These are phyloP conservation scores for Apeira syringaria DNA, from an alignment of 2,888 invertebrate genomes.

Conservation along the genomic window DNA sequence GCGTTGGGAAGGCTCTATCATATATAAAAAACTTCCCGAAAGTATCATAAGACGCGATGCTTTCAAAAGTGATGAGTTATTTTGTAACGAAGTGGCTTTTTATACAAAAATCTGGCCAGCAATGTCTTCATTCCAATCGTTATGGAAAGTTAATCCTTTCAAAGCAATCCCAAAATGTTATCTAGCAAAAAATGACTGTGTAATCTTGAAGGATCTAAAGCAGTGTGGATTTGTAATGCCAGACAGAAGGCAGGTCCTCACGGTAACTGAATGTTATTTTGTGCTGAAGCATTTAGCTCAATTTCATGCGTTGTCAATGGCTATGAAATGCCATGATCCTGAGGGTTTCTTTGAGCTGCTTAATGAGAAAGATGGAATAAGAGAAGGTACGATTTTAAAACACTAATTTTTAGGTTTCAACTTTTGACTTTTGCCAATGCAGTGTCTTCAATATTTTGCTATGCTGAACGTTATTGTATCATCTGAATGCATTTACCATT, in stretches of 20 bases:
- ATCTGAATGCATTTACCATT: too few relatives aligned
- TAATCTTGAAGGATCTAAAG: slow-evolving; percentile 85
- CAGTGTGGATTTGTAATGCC: slow-evolving; percentile 85
- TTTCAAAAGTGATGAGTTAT: slow-evolving; percentile 87
- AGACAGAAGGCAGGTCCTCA: slow-evolving; percentile 84
- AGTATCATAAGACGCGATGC: slow-evolving; percentile 86
- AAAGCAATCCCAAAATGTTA: slow-evolving; percentile 85
- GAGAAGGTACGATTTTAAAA: slow-evolving; percentile 57
- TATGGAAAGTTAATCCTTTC: slow-evolving; percentile 71
- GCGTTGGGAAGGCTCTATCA: slow-evolving; percentile 86
- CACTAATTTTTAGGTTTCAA: neutral
- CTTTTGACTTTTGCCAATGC: too few relatives aligned
- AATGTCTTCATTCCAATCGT: slow-evolving; percentile 82
- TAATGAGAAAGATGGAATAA: slow-evolving; percentile 71
- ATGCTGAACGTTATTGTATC: too few relatives aligned
- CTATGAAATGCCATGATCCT: slow-evolving; percentile 84
- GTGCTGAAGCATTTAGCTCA: slow-evolving; percentile 85
- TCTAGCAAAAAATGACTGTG: slow-evolving; percentile 81
- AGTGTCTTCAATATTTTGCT: too few relatives aligned
- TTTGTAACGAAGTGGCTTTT: slow-evolving; percentile 89
- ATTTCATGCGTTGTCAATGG: slow-evolving; percentile 86
- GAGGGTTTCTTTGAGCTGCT: slow-evolving; percentile 80
- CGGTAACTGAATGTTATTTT: slow-evolving; percentile 83
- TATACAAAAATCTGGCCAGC: slow-evolving; percentile 88
- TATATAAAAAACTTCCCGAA: slow-evolving; percentile 88